Evolutionary conservation across 2,888 invertebrate species (phyloP).

Genomic region (Ephialtes manifestator): DNA sequence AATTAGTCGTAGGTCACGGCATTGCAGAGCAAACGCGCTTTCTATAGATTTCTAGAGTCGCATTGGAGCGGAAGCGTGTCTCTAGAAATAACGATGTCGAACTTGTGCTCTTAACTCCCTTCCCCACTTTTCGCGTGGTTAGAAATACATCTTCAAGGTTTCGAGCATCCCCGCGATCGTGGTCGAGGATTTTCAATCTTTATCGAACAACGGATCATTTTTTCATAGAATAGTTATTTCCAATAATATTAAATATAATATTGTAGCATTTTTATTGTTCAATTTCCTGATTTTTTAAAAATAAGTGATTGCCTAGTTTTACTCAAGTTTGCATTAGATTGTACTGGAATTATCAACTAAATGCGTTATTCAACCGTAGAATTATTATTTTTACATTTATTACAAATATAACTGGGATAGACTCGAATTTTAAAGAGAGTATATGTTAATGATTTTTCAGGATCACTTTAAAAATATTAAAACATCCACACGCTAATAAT

Average conservation of each 20-base stretch:
- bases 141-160: conserved; percentile 50
- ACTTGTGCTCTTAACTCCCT: conserved; percentile 40
- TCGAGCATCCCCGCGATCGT: conserved; percentile 2
- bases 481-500: too few relatives aligned
- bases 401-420: too few relatives aligned
- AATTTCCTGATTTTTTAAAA: too few relatives aligned
- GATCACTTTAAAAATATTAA: too few relatives aligned
- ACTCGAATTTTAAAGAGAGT: too few relatives aligned
- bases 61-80: background rate
- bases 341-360: too few relatives aligned
- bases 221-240: background rate
- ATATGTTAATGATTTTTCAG: too few relatives aligned
- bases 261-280: background rate
- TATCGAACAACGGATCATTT: background rate
- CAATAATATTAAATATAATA: background rate
- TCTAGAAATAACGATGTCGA: conserved; percentile 52
- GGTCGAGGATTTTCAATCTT: conserved; percentile 18
- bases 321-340: background rate
- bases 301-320: too few relatives aligned
- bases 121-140: conserved; percentile 33
- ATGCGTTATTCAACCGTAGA: too few relatives aligned
- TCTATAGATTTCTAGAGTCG: conserved; percentile 44
- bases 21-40: conserved; percentile 36
- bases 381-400: too few relatives aligned
- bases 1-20: conserved; percentile 46